phyloP scores from a whole-genome alignment of 2,888 invertebrate genomes.

The Lobophora halterata region DNA sequence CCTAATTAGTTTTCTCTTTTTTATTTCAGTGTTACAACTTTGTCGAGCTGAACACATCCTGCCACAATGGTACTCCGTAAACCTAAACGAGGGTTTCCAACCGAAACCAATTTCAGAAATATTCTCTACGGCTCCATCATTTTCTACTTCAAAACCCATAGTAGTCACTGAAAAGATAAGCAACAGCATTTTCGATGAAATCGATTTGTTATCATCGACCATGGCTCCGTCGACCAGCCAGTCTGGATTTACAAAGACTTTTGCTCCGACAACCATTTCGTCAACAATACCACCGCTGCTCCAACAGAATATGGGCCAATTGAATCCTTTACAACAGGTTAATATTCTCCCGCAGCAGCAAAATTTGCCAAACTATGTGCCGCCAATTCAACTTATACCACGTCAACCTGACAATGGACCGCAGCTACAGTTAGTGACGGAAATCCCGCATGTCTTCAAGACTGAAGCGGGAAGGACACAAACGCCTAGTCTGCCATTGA shows the following conservation, averaged over 20 bases:
- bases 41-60: conserved; percentile 60
- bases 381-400: conserved; percentile 4
- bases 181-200: conserved; percentile 24
- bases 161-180: conserved; percentile 32
- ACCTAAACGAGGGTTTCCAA: conserved; percentile 64
- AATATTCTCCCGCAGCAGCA: conserved; percentile 13
- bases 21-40: conserved; percentile 69
- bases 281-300: conserved; percentile 25
- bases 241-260: conserved; percentile 9
- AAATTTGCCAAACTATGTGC: conserved; percentile 6
- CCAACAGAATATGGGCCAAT: conserved; percentile 7
- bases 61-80: conserved; percentile 69
- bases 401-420: not conserved
- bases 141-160: conserved; percentile 55
- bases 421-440: conserved; percentile 10
- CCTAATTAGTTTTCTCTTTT: conserved; percentile 1
- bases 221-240: conserved; percentile 28
- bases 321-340: conserved; percentile 7
- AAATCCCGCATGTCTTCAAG: too few relatives aligned
- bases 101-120: conserved; percentile 66
- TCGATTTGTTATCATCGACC: conserved; percentile 34
- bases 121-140: conserved; percentile 57
- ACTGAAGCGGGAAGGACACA: too few relatives aligned
- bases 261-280: conserved; percentile 10
- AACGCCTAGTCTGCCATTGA: conserved; percentile 7